phyloP scores from a whole-genome alignment of 2,113 vertebrate species.

The Macaca nemestrina region DNA sequence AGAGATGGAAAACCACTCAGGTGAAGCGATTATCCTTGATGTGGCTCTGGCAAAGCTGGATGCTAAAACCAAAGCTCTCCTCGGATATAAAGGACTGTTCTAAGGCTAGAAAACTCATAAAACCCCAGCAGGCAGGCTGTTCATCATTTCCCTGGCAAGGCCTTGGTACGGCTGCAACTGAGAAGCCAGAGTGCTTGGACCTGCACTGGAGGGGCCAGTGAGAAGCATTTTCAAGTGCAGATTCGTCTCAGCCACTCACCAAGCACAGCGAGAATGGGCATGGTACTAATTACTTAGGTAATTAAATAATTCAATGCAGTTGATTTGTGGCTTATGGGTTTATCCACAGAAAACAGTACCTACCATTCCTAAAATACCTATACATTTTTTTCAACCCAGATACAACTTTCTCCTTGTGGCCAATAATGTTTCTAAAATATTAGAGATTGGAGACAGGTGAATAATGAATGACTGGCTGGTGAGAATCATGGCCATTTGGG shows the following conservation, averaged over 20 bases:
- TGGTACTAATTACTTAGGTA: background rate
- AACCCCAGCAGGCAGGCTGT: slow-evolving; percentile 54
- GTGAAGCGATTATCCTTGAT: slow-evolving; percentile 4
- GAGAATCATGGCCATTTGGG: background rate
- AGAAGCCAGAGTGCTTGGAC: background rate
- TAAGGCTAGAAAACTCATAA: slow-evolving; percentile 62
- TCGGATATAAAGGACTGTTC: slow-evolving; percentile 46
- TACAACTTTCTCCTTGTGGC: background rate
- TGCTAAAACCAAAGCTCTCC: slow-evolving; percentile 22
- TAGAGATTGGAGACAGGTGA: background rate
- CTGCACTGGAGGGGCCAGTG: background rate
- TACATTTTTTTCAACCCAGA: background rate
- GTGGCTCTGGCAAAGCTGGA: slow-evolving; percentile 38
- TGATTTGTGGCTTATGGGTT: background rate
- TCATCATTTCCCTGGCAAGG: slow-evolving; percentile 46
- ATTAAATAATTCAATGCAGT: background rate
- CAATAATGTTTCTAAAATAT: background rate
- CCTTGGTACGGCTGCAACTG: background rate
- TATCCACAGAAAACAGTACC: background rate
- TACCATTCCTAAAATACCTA: background rate
- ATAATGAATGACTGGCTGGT: background rate
- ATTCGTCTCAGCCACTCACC: background rate
- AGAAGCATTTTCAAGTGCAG: background rate
- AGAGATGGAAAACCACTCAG: slow-evolving; percentile 52
- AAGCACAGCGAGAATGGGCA: background rate